Evolutionary conservation across 2,113 vertebrate genomes (phyloP), one percentile per base, ranked within the genome.

Genomic region (Brachypodius melanocephalos): DNA sequence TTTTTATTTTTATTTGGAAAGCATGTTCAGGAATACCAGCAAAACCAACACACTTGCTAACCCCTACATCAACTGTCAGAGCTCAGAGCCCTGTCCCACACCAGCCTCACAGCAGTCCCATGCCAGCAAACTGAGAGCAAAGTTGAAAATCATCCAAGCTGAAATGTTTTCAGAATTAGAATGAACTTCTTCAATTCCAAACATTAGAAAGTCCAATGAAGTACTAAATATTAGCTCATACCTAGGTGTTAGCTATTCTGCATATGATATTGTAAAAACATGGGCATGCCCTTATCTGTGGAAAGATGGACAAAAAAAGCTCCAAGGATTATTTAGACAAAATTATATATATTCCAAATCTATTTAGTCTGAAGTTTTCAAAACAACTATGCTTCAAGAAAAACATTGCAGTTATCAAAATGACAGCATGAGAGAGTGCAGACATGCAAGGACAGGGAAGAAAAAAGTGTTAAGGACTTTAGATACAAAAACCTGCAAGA

Each of bases 241-340:
- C 9, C 9, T 24, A 80, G 16, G 12, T 57, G 83, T 81, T n/a
- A 49, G 12, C 29, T 68, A 40, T 40, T 11, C 40, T 76, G 45
- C 8, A 36, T n/a, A 49, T 46, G 8, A 16, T 51, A 48, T 0
- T 66, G 22, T 28, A 90, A 19, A 58, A 74, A 69, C 17, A 67
- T 0, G 3, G 20, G 7, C 16, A 66, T 32, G 17, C 4, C n/a
- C 20, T 55, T 76, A 57, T 10, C 3, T 26, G 21, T 9, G 13
- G 10, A 6, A 74, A 66, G 29, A 67, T 2, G 7, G 11, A 73
- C 0, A 0, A 34, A 63, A 84, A 81, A 34, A 21, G 2, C 16
- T 66, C 29, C 46, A 61, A 63, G 40, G 14, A 5, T 57, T 67
- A 34, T 46, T 45, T 43, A 59, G n/a, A 71, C 46, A 93, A 67